These are phyloP conservation scores for Halcyon chelicuti DNA, from an alignment of 2,797 vertebrate species.

Conservation along the genomic window DNA sequence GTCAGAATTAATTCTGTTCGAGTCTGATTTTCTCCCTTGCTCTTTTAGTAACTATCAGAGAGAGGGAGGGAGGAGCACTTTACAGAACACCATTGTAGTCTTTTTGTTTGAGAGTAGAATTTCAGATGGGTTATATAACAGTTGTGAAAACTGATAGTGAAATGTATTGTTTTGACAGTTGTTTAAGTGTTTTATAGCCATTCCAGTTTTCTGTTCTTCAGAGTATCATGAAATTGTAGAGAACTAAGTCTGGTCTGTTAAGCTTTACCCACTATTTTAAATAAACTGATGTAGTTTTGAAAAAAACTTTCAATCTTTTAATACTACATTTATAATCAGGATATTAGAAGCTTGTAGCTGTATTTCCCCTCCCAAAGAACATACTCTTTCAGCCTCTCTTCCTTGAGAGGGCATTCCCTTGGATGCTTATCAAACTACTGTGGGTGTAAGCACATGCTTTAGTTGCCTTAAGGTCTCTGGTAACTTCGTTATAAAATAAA, in stretches of 20 bases:
- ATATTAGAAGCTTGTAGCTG: background rate
- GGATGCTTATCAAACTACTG: background rate
- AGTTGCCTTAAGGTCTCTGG: background rate
- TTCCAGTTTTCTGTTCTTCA: background rate
- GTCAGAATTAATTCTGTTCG: background rate
- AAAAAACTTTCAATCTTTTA: background rate
- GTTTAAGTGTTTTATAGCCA: background rate
- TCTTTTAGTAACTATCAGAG: background rate
- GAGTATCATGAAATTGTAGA: background rate
- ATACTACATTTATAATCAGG: background rate
- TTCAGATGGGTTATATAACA: background rate
- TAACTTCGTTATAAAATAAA: background rate
- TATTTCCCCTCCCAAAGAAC: background rate
- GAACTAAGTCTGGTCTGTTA: background rate
- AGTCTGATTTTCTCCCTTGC: background rate
- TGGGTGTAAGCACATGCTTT: background rate
- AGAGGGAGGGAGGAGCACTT: background rate
- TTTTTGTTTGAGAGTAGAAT: constrained; percentile 25
- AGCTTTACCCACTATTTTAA: background rate
- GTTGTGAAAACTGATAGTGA: background rate
- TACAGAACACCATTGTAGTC: background rate
- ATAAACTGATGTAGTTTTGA: background rate
- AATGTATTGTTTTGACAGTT: background rate
- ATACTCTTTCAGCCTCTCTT: background rate
- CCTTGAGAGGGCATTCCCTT: background rate